Evolutionary conservation across 1,140 invertebrate genomes (phyloP).

Genomic region (Drosophila lacertosa): DNA sequence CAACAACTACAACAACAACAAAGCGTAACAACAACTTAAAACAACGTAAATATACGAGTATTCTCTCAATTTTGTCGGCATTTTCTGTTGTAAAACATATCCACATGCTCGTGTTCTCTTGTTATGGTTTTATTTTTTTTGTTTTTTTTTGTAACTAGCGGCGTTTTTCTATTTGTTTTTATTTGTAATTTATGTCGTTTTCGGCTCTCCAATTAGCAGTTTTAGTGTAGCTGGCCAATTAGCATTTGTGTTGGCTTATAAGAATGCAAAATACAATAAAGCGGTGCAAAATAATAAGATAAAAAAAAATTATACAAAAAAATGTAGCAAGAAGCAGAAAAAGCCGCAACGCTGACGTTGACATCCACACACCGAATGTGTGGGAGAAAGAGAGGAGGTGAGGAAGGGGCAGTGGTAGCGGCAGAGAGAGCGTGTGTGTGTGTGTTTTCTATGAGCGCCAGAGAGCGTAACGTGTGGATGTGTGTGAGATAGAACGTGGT

Average conservation of each 20-base stretch:
- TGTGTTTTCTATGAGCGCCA: slow-evolving; percentile 4
- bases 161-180: not conserved
- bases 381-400: slow-evolving; percentile 1
- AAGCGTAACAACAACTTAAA: slow-evolving; percentile 33
- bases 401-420: too few species aligned
- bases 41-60: slow-evolving; percentile 48
- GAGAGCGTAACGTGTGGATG: slow-evolving; percentile 1
- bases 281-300: slow-evolving; percentile 66
- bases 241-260: slow-evolving; percentile 59
- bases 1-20: slow-evolving; percentile 16
- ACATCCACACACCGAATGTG: slow-evolving; percentile 37
- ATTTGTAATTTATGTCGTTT: slow-evolving; percentile 23
- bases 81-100: slow-evolving; percentile 33
- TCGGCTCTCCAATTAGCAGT: slow-evolving; percentile 22
- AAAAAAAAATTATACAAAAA: slow-evolving; percentile 29
- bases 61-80: slow-evolving; percentile 23
- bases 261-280: slow-evolving; percentile 61
- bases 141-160: slow-evolving; percentile 12
- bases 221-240: slow-evolving; percentile 59
- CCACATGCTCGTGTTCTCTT: slow-evolving; percentile 22
- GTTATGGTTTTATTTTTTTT: slow-evolving; percentile 28
- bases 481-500: slow-evolving; percentile 59
- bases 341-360: slow-evolving; percentile 75
- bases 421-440: slow-evolving; percentile 23
- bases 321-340: slow-evolving; percentile 69